Percentiles rank a stretch among this genome's conserved stretches.
These are phyloP conservation scores for Pelobates cultripes DNA, from an alignment of 2,797 vertebrate species.

Conservation along the genomic window DNA sequence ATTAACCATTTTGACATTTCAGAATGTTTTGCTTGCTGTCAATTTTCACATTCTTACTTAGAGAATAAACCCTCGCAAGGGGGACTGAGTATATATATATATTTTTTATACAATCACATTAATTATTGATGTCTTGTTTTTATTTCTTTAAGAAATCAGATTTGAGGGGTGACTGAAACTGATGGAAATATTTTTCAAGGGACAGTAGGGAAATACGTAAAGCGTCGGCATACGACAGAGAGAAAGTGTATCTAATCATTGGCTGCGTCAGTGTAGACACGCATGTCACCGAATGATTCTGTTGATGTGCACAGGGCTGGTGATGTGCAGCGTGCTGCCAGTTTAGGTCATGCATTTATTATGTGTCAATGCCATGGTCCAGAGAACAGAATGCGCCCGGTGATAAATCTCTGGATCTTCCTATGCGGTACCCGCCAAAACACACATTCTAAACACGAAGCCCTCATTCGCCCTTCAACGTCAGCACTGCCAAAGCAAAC, in stretches of 20 bases:
- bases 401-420: conserved; percentile 32
- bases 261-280: not conserved
- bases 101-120: no score
- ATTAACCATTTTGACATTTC: no score
- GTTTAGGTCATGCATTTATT: conserved; percentile 35
- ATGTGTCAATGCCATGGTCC: not conserved
- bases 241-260: not conserved
- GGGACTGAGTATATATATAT: no score
- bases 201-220: no score
- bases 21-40: no score
- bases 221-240: not conserved
- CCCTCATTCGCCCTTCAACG: conserved; percentile 3
- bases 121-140: no score
- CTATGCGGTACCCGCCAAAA: not conserved
- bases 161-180: no score
- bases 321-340: not conserved
- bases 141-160: no score
- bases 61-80: no score
- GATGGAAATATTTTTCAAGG: no score
- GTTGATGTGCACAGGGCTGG: not conserved
- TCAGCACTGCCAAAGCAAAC: no score
- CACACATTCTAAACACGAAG: not conserved
- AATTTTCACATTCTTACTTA: no score
- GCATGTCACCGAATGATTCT: not conserved
- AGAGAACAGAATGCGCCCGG: conserved; percentile 37